phyloP scores from a whole-genome alignment of 1,140 invertebrate species.

The Drosophila funebris region DNA sequence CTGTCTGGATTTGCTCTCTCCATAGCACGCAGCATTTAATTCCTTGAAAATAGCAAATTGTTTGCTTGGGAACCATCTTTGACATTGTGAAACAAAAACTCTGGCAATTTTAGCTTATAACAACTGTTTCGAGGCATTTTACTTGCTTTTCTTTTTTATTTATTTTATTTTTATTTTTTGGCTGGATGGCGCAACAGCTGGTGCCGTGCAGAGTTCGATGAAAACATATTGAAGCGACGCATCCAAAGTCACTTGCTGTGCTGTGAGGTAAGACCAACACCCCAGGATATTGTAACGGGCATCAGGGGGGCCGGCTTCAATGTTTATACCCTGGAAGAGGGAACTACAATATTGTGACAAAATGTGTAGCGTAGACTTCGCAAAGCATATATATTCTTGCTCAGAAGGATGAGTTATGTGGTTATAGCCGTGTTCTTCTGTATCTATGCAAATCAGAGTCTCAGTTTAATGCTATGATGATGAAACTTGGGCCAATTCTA shows the following conservation, averaged over 20 bases:
- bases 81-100: slow-evolving; percentile 73
- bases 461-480: too few relatives aligned
- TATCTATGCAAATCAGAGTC: too few relatives aligned
- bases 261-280: slow-evolving; percentile 25
- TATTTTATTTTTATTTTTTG: slow-evolving; percentile 10
- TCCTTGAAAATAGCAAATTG: slow-evolving; percentile 24
- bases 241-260: slow-evolving; percentile 1
- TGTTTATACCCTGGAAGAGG: too few relatives aligned
- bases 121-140: slow-evolving; percentile 54
- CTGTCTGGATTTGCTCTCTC: background rate
- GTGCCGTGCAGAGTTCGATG: slow-evolving; percentile 63
- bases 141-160: background rate
- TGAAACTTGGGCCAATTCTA: too few relatives aligned
- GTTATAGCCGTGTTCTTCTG: too few relatives aligned
- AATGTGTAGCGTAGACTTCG: too few relatives aligned
- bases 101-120: slow-evolving; percentile 72
- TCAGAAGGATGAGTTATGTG: too few relatives aligned
- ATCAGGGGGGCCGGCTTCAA: too few relatives aligned
- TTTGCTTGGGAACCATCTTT: slow-evolving; percentile 42
- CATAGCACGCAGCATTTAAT: slow-evolving; percentile 2
- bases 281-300: slow-evolving; percentile 40
- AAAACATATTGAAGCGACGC: slow-evolving; percentile 63
- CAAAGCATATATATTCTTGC: too few relatives aligned
- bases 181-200: slow-evolving; percentile 57
- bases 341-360: too few relatives aligned